These are phyloP conservation scores for Mizuhopecten yessoensis DNA, from an alignment of 1,140 invertebrate species.

Conservation along the genomic window DNA sequence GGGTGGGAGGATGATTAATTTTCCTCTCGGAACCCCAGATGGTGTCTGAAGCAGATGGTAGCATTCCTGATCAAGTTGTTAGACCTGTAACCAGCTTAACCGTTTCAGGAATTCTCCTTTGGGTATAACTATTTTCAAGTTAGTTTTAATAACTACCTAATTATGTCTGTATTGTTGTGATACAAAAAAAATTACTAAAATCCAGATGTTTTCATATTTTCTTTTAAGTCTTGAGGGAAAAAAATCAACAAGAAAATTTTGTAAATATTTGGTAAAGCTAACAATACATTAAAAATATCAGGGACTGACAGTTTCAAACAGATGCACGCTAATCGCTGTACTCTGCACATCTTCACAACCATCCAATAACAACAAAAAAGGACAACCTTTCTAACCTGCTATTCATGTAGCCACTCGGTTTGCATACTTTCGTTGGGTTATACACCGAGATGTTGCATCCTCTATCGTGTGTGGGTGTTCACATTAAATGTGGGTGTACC, in stretches of 20 bases:
- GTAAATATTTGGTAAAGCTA: background rate
- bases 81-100: too few relatives aligned
- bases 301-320: background rate
- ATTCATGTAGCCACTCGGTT: background rate
- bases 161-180: too few relatives aligned
- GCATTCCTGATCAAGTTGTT: too few relatives aligned
- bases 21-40: background rate
- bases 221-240: background rate
- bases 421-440: background rate
- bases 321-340: background rate
- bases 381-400: background rate
- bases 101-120: too few relatives aligned
- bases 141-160: too few relatives aligned
- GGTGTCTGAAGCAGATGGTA: too few relatives aligned
- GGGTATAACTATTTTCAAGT: too few relatives aligned
- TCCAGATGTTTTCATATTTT: background rate
- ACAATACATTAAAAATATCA: background rate
- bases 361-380: background rate
- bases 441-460: background rate
- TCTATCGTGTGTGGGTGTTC: background rate
- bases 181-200: too few relatives aligned
- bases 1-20: background rate
- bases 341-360: constrained; percentile 8
- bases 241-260: too few relatives aligned
- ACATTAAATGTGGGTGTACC: background rate